phyloP scores from a whole-genome alignment of 64 coral and sea anemone genomes.

The Montipora efflorescens region DNA sequence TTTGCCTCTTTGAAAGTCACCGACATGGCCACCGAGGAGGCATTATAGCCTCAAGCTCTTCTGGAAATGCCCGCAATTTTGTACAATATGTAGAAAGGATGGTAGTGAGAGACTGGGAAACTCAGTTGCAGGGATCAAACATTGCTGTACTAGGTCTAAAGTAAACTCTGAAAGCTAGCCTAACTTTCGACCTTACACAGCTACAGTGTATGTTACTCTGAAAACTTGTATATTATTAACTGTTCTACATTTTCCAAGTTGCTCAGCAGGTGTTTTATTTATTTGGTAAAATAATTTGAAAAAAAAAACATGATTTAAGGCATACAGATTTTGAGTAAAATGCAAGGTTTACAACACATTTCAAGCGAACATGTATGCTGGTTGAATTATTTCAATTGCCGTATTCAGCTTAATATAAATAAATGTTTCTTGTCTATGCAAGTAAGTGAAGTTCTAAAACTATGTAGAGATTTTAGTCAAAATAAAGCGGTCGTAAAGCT shows the following conservation, averaged over 20 bases:
- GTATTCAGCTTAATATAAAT: background rate
- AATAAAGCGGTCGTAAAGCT: background rate
- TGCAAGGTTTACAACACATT: too few relatives aligned
- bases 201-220: too few relatives aligned
- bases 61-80: background rate
- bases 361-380: too few relatives aligned
- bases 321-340: too few relatives aligned
- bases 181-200: too few relatives aligned
- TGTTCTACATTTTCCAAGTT: too few relatives aligned
- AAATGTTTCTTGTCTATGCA: background rate
- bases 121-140: conserved; percentile 25
- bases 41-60: conserved; percentile 7
- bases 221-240: too few relatives aligned
- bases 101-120: conserved; percentile 24
- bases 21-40: conserved; percentile 21
- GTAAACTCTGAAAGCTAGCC: background rate
- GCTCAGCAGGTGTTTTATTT: too few relatives aligned
- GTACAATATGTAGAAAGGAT: conserved; percentile 1
- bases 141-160: background rate
- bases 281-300: too few relatives aligned
- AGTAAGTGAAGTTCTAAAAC: background rate
- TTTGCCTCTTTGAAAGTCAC: conserved; percentile 57
- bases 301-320: too few relatives aligned
- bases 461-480: background rate
- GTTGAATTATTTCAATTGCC: too few relatives aligned